Evolutionary conservation across 2,888 invertebrate genomes (phyloP), one percentile per base, ranked within the genome.

Genomic region (Parascotia fuliginaria): DNA sequence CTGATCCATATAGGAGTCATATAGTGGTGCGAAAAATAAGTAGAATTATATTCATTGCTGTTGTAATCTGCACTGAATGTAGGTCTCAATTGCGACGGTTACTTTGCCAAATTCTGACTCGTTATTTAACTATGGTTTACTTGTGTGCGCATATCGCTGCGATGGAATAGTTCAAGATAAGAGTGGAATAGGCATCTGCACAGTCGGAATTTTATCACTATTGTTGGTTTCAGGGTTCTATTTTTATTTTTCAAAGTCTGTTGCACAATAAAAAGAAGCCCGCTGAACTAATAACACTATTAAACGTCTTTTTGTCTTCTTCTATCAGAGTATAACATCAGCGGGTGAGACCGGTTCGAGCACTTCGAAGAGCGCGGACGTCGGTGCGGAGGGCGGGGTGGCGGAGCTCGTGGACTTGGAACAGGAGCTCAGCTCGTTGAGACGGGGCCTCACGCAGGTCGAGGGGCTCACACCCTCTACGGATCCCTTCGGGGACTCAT

Each of bases 401-500:
- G 97, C 97, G 1, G 97, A 97, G 89, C 90, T 98, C 55, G 95
- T 98, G 11, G 97, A 97, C 84, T 89, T 97, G 60, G 97, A 97
- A 81, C 95, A 97, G 73, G 97, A 97, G 87, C 89, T 98, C 54
- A 96, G 95, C 77, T 97, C 96, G 49, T 88, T 97, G 70, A 95
- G 97, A 78, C 95, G 97, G 65, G 97, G 97, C 1, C 95, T 97
- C 56, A 96, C 96, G 63, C 97, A 97, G 87, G 97, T 97, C 93
- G 97, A 97, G 81, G 94, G 96, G 49, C 95, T 97, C 27, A 97
- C 97, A 2, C 94, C 95, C 1, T 91, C 94, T n/a, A 89, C 94
- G 2, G 91, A 91, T 55, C 91, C 91, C 2, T 92, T 92, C 47
- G 91, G 91, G 24, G 91, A 92, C 69, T 91, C 90, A 19, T 92